Evolutionary conservation across 2,113 vertebrate species (phyloP), one percentile per base, ranked within the genome.

Genomic region (Excalfactoria chinensis): DNA sequence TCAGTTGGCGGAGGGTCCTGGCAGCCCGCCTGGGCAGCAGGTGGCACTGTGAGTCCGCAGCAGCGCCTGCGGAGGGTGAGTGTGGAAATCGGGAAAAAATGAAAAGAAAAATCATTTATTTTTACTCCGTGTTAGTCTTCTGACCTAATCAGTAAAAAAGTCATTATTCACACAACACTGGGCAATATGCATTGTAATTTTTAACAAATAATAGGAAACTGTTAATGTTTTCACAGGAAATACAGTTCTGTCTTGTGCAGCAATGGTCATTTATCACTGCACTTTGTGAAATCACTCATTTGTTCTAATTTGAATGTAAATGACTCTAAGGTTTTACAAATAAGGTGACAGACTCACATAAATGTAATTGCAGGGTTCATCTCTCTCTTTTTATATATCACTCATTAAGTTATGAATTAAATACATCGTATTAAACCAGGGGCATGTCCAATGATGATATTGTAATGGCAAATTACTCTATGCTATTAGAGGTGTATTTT

Each of bases 351-450:
- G 98, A 98, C 98, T 98, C 98, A 97, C 98, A 98, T 98, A 98
- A 98, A 98, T 98, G 98, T 98, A 98, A 98, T 98, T 98, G 98
- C 98, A 97, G 97, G 98, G 98, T 98, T 98, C 97, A 98, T 98
- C 98, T 98, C 98, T 98, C 96, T 98, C 98, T 98, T 98, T 98
- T 98, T 98, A 98, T 98, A 98, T 98, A 98, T 98, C 98, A 98
- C 97, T 98, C 98, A 98, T 98, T 98, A 98, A 98, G 98, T 98
- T 98, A 98, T 98, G 98, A 98, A 98, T 98, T 98, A 98, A 98
- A 98, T 98, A 98, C 98, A 98, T 98, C 98, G 95, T 98, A 98
- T 98, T 98, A 98, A 98, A 98, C 98, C 98, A 98, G 98, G 97
- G 98, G 98, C 98, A 98, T 98, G 98, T 98, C 98, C 98, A 98